Base-by-base conservation (phyloP, 2,113 vertebrate genomes). In the Pyxicephalus adspersus region DNA sequence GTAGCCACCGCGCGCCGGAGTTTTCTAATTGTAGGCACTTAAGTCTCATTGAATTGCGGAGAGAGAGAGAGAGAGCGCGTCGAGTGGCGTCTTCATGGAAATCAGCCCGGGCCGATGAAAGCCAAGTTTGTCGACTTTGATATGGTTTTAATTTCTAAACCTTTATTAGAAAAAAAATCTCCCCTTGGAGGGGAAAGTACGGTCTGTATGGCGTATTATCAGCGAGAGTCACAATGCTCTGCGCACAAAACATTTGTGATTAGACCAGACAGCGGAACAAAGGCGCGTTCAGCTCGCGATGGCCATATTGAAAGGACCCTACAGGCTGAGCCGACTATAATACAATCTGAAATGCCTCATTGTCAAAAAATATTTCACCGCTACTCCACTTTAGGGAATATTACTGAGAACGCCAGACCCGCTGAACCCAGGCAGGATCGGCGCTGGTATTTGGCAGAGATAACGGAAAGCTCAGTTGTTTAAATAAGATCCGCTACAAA, bases 141-240 rank as follows among this genome's bases (percentile, higher is more conserved):
- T n/a, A n/a, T n/a, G n/a, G n/a, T n/a, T n/a, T n/a, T n/a, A n/a
- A n/a, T n/a, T n/a, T n/a, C n/a, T n/a, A n/a, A n/a, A n/a, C n/a
- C n/a, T n/a, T n/a, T n/a, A n/a, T n/a, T n/a, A n/a, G n/a, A n/a
- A n/a, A n/a, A n/a, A n/a, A n/a, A n/a, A n/a, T n/a, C n/a, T n/a
- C n/a, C n/a, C n/a, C n/a, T n/a, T n/a, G n/a, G n/a, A n/a, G n/a
- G n/a, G n/a, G n/a, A n/a, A n/a, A n/a, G n/a, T n/a, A n/a, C n/a
- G 11, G 54, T n/a, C n/a, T n/a, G n/a, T n/a, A n/a, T n/a, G 11
- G 54, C 50, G 58, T 64, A n/a, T 76, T 52, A 51, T 71, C 66
- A 31, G 22, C 19, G 38, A 61, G 63, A 52, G 55, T 80, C 66
- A 70, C 65, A 80, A 71, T 71, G 78, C 38, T 31, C 66, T 64